A percentile compares a stretch with the other conserved stretches of the same genome.
Conservation (phyloP, 1,140 invertebrate genomes). For the Holotrichia oblita region DNA sequence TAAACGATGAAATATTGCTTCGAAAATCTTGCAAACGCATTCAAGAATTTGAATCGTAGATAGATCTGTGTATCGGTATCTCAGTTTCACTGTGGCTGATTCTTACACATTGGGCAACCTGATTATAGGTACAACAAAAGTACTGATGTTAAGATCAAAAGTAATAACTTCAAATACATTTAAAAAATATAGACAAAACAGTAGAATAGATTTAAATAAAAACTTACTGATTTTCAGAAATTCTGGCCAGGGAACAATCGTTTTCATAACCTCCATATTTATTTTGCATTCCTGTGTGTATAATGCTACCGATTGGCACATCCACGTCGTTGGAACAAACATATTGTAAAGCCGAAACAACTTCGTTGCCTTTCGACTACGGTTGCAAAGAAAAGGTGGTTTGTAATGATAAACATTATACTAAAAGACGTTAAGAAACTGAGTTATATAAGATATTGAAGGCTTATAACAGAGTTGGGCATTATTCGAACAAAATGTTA, state of each 20-base stretch:
- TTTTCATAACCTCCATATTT: constrained; percentile 95
- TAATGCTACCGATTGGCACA: constrained; percentile 92
- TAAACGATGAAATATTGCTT: too few relatives aligned
- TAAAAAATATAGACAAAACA: too few relatives aligned
- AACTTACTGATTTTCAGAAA: constrained; percentile 87
- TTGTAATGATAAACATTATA: not conserved
- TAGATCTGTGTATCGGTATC: too few relatives aligned
- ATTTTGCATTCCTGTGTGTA: constrained; percentile 99
- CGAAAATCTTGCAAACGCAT: too few relatives aligned
- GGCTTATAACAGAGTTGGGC: too few relatives aligned
- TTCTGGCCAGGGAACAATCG: constrained; percentile 93
- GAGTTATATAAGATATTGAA: not conserved
- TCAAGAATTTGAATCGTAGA: too few relatives aligned
- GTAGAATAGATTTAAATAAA: not conserved
- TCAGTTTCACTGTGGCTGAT: too few relatives aligned
- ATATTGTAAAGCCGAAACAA: constrained; percentile 90
- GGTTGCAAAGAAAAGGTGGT: constrained; percentile 44
- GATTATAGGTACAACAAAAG: too few relatives aligned
- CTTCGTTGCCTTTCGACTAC: constrained; percentile 85
- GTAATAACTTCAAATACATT: too few relatives aligned
- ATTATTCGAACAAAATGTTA: too few relatives aligned
- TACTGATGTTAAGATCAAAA: too few relatives aligned
- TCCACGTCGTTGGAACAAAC: constrained; percentile 97
- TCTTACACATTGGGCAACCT: too few relatives aligned
- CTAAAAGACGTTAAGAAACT: not conserved